Percentiles rank a stretch among this genome's conserved stretches.
Conservation (phyloP, 1,140 invertebrate species). For the Drosophila kanapiae region DNA sequence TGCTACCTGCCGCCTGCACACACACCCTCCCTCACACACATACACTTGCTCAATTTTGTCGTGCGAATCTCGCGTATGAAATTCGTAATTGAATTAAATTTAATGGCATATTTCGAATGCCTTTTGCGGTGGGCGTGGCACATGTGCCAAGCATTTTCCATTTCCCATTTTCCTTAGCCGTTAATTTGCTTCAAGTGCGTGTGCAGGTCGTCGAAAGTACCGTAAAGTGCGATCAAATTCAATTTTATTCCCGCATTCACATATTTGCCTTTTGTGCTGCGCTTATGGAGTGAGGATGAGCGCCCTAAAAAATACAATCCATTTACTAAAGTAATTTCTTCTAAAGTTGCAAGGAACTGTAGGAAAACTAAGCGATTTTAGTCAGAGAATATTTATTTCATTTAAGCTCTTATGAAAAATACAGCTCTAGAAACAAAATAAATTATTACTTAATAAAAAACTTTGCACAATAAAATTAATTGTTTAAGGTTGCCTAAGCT, state of each 20-base stretch:
- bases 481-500: no score
- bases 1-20: constrained; percentile 13
- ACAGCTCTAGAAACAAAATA: no score
- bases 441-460: no score
- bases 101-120: constrained; percentile 80
- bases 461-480: no score
- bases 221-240: constrained; percentile 69
- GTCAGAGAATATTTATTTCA: background rate
- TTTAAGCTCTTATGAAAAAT: background rate
- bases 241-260: constrained; percentile 58
- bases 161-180: constrained; percentile 39
- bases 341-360: background rate
- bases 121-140: constrained; percentile 39
- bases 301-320: background rate
- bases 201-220: constrained; percentile 41
- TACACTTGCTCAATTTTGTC: constrained; percentile 2
- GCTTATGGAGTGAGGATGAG: background rate
- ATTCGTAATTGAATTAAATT: constrained; percentile 83
- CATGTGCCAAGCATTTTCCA: constrained; percentile 45
- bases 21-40: no score
- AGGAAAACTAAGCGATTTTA: background rate
- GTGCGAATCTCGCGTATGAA: constrained; percentile 56
- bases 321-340: constrained; percentile 1
- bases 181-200: constrained; percentile 75
- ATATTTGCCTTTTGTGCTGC: constrained; percentile 44